Evolutionary conservation across 2,888 invertebrate species (phyloP).

Genomic region (Phrixothrix hirtus): DNA sequence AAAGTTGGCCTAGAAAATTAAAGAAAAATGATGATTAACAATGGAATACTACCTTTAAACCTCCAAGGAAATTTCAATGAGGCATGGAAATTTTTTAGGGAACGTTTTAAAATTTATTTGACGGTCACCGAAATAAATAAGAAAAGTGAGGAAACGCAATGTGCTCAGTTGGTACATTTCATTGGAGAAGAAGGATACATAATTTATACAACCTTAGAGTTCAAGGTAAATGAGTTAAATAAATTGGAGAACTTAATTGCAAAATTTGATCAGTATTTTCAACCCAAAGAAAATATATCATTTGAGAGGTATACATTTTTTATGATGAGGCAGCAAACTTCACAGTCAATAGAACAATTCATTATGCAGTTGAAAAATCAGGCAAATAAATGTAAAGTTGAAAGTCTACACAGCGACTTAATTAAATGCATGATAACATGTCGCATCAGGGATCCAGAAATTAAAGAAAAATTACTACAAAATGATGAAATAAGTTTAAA

Average conservation of each 20-base stretch:
- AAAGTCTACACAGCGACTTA: slow-evolving; percentile 3
- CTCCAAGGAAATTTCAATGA: too few species aligned
- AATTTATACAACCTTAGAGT: not conserved
- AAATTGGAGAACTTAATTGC: not conserved
- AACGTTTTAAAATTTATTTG: too few species aligned
- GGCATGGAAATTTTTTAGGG: too few species aligned
- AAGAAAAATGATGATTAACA: too few species aligned
- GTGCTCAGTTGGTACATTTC: not conserved
- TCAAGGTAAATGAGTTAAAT: not conserved
- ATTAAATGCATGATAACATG: slow-evolving; percentile 33
- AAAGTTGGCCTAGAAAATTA: too few species aligned
- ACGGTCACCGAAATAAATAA: too few species aligned
- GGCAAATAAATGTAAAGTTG: slow-evolving; percentile 5
- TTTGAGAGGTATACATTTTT: too few species aligned
- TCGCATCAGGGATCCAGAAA: slow-evolving; percentile 28
- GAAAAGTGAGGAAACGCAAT: too few species aligned
- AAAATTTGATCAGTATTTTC: not conserved
- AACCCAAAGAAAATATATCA: too few species aligned
- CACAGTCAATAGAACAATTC: slow-evolving; percentile 30
- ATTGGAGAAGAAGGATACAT: not conserved
- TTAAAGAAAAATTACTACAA: slow-evolving; percentile 33
- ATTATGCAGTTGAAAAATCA: slow-evolving; percentile 27
- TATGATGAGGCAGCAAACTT: slow-evolving; percentile 10
- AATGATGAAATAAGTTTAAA: slow-evolving; percentile 30
- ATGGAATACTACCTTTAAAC: too few species aligned